Conservation (phyloP, 37 sponge, comb jelly and placozoan genomes). For the Ianthella basta region DNA sequence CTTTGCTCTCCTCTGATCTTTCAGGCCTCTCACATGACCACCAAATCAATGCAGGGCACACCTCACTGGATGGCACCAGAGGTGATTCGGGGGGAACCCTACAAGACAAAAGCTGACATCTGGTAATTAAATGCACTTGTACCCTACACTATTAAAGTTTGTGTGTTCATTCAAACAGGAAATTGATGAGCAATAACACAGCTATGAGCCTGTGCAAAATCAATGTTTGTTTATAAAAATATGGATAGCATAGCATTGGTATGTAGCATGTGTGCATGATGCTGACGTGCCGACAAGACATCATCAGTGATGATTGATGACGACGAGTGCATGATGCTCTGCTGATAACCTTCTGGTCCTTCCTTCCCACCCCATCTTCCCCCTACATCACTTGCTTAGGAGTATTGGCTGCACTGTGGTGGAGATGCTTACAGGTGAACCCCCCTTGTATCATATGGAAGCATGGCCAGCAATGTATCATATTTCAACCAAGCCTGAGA, state of each 20-base stretch:
- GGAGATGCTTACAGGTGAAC: slow-evolving; percentile 92
- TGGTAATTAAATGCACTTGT: too few relatives aligned
- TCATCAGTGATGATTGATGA: too few relatives aligned
- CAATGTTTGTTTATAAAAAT: too few relatives aligned
- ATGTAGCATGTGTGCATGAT: too few relatives aligned
- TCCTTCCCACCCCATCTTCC: background rate
- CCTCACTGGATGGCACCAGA: slow-evolving; percentile 99
- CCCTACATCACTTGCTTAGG: slow-evolving; percentile 17
- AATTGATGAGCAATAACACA: too few relatives aligned
- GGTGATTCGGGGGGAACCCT: slow-evolving; percentile 82
- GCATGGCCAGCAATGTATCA: slow-evolving; percentile 97
- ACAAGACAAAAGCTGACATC: slow-evolving; percentile 75
- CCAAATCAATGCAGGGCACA: slow-evolving; percentile 94
- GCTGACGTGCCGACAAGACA: too few relatives aligned
- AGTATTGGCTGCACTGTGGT: slow-evolving; percentile 89
- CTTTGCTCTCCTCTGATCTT: background rate
- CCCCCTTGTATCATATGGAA: slow-evolving; percentile 91
- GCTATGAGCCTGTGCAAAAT: too few relatives aligned
- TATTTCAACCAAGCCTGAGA: slow-evolving; percentile 66
- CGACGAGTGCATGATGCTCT: too few relatives aligned
- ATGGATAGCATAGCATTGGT: too few relatives aligned
- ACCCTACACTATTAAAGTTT: too few relatives aligned
- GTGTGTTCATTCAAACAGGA: background rate
- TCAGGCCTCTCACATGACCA: slow-evolving; percentile 62
- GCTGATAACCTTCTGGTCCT: too few relatives aligned